Evolutionary conservation across 2,797 vertebrate species (phyloP).

Genomic region (Neosalanx taihuensis): DNA sequence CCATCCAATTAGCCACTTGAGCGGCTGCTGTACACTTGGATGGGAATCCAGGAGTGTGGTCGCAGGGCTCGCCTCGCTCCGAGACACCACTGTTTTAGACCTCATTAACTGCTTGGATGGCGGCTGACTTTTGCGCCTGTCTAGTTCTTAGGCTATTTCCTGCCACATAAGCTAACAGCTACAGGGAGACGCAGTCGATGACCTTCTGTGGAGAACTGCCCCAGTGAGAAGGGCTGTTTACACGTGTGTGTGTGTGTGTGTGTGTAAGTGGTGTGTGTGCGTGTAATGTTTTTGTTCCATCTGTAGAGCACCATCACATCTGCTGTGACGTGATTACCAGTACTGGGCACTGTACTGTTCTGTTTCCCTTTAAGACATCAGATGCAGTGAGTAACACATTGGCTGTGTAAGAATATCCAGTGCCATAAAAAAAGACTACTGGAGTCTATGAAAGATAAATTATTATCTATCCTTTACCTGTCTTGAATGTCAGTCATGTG

Average conservation of each 20-base stretch:
- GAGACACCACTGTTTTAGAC: conserved; percentile 67
- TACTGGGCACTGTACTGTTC: neutral
- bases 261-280: conserved; percentile 17
- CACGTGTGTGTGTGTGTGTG: neutral
- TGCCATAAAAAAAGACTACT: too few relatives aligned
- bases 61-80: conserved; percentile 55
- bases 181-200: conserved; percentile 58
- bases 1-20: conserved; percentile 80
- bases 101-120: conserved; percentile 75
- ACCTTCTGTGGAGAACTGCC: conserved; percentile 68
- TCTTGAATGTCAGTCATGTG: conserved; percentile 38
- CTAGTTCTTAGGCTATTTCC: conserved; percentile 72
- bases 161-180: conserved; percentile 66
- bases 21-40: conserved; percentile 81
- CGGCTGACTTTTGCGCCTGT: conserved; percentile 64
- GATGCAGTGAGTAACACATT: too few relatives aligned
- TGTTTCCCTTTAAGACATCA: too few relatives aligned
- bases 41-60: conserved; percentile 74
- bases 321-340: conserved; percentile 8
- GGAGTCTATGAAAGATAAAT: too few relatives aligned
- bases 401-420: too few relatives aligned
- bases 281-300: conserved; percentile 1
- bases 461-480: neutral
- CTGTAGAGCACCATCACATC: neutral
- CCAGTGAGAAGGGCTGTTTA: conserved; percentile 37